Percentiles rank a stretch among this genome's conserved stretches.
phyloP scores from a whole-genome alignment of 2,888 invertebrate genomes.

The Drosophila rellima region DNA sequence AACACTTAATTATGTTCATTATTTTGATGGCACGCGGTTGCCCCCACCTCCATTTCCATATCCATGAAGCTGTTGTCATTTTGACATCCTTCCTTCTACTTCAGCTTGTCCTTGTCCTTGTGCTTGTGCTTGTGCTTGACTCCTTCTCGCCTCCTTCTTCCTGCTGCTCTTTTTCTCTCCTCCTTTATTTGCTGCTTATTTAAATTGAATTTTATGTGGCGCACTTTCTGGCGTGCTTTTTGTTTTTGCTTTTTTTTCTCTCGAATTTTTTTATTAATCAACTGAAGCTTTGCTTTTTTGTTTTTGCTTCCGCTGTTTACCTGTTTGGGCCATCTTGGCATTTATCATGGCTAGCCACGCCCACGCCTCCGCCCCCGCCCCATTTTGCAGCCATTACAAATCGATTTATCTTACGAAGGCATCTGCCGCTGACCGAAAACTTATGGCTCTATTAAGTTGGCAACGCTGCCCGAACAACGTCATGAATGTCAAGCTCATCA shows the following conservation, averaged over 20 bases:
- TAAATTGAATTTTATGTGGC: slow-evolving; percentile 75
- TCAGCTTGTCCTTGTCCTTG: slow-evolving; percentile 2
- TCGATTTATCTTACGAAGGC: slow-evolving; percentile 81
- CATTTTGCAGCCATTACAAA: slow-evolving; percentile 78
- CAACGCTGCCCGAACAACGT: slow-evolving; percentile 40
- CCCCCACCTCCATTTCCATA: slow-evolving; percentile 25
- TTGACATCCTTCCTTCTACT: slow-evolving; percentile 45
- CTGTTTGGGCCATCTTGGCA: slow-evolving; percentile 45
- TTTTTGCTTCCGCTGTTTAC: slow-evolving; percentile 16
- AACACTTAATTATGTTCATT: slow-evolving; percentile 82
- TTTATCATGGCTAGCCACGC: slow-evolving; percentile 61
- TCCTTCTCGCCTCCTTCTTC: background rate
- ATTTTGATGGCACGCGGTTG: slow-evolving; percentile 78
- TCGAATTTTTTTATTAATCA: slow-evolving; percentile 63
- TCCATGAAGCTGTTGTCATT: slow-evolving; percentile 50
- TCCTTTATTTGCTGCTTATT: slow-evolving; percentile 62
- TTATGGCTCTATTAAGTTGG: slow-evolving; percentile 68
- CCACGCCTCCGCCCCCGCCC: background rate
- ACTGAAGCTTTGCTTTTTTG: slow-evolving; percentile 30
- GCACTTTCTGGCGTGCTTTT: slow-evolving; percentile 56
- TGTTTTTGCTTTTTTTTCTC: background rate
- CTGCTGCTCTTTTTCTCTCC: background rate
- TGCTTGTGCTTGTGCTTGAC: slow-evolving; percentile 12
- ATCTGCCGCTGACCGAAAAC: slow-evolving; percentile 52
- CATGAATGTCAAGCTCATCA: slow-evolving; percentile 40